Conservation (phyloP, 2,797 vertebrate genomes). For the Otolemur crassicaudatus region DNA sequence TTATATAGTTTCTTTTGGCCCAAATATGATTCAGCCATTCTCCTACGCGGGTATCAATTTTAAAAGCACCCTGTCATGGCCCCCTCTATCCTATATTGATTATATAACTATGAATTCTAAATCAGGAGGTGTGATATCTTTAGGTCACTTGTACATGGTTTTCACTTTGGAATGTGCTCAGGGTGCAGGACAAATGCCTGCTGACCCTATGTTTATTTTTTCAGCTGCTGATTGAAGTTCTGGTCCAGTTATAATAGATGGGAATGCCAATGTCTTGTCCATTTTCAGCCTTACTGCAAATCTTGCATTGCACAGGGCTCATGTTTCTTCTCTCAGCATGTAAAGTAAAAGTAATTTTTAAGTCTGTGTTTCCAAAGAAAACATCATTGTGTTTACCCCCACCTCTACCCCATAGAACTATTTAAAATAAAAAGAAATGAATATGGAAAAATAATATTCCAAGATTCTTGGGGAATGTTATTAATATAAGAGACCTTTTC, state of each 20-base stretch:
- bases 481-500: slow-evolving; percentile 31
- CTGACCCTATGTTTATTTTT: slow-evolving; percentile 76
- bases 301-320: slow-evolving; percentile 45
- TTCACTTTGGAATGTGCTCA: slow-evolving; percentile 66
- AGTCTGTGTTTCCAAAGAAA: slow-evolving; percentile 71
- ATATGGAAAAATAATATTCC: slow-evolving; percentile 28
- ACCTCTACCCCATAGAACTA: slow-evolving; percentile 30
- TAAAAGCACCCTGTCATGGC: neutral
- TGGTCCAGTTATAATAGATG: slow-evolving; percentile 70
- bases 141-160: slow-evolving; percentile 29
- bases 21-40: slow-evolving; percentile 3
- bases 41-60: slow-evolving; percentile 2
- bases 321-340: slow-evolving; percentile 59
- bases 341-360: slow-evolving; percentile 68
- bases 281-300: slow-evolving; percentile 59
- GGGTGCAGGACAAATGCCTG: slow-evolving; percentile 52
- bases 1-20: neutral
- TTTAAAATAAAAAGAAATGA: slow-evolving; percentile 60
- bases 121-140: slow-evolving; percentile 31
- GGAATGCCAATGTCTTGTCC: slow-evolving; percentile 48
- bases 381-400: slow-evolving; percentile 44
- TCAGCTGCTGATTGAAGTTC: slow-evolving; percentile 77
- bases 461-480: slow-evolving; percentile 28
- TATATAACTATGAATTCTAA: slow-evolving; percentile 16
- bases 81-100: neutral